phyloP scores from a whole-genome alignment of 2,113 vertebrate genomes.

The Centrocercus urophasianus region DNA sequence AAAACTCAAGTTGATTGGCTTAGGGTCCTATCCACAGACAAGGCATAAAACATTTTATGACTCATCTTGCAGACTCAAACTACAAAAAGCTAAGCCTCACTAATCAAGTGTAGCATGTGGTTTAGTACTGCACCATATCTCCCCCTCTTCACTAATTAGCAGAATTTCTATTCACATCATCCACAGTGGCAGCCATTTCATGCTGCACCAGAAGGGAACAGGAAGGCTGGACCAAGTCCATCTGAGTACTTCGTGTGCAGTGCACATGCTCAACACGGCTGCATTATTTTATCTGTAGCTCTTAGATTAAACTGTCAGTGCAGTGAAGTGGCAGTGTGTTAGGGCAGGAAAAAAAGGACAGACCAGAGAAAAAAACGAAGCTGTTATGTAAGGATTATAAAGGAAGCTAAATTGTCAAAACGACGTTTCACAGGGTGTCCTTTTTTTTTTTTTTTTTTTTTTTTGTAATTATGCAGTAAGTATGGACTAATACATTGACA shows the following conservation, averaged over 20 bases:
- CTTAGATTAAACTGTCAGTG: background rate
- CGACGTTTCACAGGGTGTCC: background rate
- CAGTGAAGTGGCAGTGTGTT: background rate
- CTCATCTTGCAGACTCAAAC: background rate
- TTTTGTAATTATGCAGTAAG: background rate
- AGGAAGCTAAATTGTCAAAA: background rate
- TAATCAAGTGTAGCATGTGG: background rate
- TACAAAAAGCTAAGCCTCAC: background rate
- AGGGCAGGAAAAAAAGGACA: background rate
- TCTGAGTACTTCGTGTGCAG: background rate
- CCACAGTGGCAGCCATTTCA: background rate
- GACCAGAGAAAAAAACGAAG: background rate
- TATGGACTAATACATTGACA: background rate
- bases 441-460: background rate
- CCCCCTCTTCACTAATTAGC: background rate
- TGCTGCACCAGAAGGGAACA: background rate
- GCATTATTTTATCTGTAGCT: background rate
- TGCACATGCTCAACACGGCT: background rate
- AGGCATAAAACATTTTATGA: background rate
- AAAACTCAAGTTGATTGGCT: background rate
- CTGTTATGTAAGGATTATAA: background rate
- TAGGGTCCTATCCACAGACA: background rate
- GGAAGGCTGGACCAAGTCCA: background rate
- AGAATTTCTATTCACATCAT: background rate
- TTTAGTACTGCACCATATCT: background rate